Percentiles rank a stretch among this genome's conserved stretches.
Conservation (phyloP, 2,113 vertebrate species). For the Lasiurus borealis region DNA sequence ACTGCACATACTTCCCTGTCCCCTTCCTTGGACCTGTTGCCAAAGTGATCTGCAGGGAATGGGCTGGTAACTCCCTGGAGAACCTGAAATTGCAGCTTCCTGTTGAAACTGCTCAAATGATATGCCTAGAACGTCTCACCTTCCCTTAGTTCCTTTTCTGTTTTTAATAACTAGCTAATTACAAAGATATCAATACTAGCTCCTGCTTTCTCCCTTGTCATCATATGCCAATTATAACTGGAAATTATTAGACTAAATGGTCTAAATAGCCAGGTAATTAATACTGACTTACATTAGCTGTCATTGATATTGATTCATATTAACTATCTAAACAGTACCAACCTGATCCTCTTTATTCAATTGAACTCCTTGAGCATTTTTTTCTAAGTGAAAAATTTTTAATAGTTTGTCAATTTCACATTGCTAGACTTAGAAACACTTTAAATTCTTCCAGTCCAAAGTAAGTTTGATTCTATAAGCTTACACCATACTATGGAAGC, state of each 20-base stretch:
- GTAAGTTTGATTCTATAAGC: neutral
- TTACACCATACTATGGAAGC: neutral
- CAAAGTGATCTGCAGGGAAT: neutral
- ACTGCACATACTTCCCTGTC: too few species aligned
- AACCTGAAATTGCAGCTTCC: neutral
- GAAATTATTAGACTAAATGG: neutral
- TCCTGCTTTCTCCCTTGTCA: neutral
- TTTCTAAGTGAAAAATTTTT: neutral
- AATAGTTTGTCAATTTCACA: neutral
- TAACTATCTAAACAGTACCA: neutral
- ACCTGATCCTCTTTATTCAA: neutral
- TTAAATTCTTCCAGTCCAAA: neutral
- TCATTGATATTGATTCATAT: neutral
- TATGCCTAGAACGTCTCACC: neutral
- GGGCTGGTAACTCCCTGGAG: neutral
- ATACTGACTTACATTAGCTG: neutral
- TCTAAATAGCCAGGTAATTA: neutral
- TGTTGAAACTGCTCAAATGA: neutral
- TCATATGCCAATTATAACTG: neutral
- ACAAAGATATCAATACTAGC: neutral
- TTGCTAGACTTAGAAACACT: neutral
- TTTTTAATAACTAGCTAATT: neutral
- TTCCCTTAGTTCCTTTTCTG: neutral
- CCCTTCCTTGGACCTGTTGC: neutral
- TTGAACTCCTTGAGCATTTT: neutral